phyloP scores from a whole-genome alignment of 2,797 vertebrate genomes.

The Enteromius viviparus region DNA sequence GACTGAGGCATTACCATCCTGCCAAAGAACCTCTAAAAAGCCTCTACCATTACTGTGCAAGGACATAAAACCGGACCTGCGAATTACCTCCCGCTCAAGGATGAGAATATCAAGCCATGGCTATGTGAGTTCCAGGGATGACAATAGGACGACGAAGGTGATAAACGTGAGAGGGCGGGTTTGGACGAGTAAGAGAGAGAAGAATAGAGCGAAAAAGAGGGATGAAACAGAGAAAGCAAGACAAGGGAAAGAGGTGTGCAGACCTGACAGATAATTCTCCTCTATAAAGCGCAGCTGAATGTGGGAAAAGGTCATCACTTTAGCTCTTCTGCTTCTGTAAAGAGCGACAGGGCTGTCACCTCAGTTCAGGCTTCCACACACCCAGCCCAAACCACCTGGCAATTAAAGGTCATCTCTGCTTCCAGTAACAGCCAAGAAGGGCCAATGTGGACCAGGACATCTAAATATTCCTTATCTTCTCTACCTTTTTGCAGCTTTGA shows the following conservation, averaged over 20 bases:
- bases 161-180: not conserved
- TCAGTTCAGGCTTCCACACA: constrained; percentile 35
- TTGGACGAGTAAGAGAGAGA: not conserved
- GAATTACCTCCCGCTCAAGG: constrained; percentile 8
- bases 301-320: constrained; percentile 67
- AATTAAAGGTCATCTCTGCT: constrained; percentile 76
- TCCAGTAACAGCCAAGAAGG: constrained; percentile 65
- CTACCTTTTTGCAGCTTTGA: constrained; percentile 47
- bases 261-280: constrained; percentile 55
- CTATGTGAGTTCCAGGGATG: constrained; percentile 11
- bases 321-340: constrained; percentile 61
- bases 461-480: constrained; percentile 65
- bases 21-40: constrained; percentile 4
- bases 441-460: constrained; percentile 57
- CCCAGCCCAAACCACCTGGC: constrained; percentile 57
- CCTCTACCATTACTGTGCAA: not conserved
- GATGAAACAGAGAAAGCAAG: constrained; percentile 29
- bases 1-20: constrained; percentile 11
- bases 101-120: not conserved
- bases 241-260: constrained; percentile 30
- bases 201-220: not conserved
- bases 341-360: constrained; percentile 50
- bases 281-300: constrained; percentile 53
- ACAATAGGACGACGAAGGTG: constrained; percentile 40
- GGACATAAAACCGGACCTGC: constrained; percentile 16